A percentile compares a stretch with the other conserved stretches of the same genome.
Conservation (phyloP, 2,113 vertebrate genomes). For the Rhea pennata region DNA sequence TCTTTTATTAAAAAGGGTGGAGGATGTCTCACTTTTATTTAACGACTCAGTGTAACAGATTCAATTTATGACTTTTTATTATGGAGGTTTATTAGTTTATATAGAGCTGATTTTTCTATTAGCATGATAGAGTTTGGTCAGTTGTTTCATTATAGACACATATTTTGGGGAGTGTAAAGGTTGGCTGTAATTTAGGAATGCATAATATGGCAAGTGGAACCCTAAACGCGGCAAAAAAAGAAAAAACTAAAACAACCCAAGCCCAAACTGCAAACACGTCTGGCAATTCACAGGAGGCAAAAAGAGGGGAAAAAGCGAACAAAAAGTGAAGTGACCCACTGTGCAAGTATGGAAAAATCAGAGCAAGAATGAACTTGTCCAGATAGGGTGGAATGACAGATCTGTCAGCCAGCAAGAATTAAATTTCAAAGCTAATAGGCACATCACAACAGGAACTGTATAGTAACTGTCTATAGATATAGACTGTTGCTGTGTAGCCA, state of each 20-base stretch:
- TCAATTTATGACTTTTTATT: slow-evolving; percentile 7
- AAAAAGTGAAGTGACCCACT: not conserved
- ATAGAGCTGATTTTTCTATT: slow-evolving; percentile 4
- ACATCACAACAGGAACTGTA: fast-evolving
- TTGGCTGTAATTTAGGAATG: not conserved
- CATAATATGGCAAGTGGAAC: not conserved
- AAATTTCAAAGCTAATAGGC: not conserved
- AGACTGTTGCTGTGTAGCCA: not conserved
- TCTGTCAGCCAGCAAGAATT: not conserved
- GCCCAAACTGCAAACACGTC: not conserved
- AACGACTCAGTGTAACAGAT: slow-evolving; percentile 23
- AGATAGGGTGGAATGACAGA: not conserved
- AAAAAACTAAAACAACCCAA: not conserved
- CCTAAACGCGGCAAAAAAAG: not conserved
- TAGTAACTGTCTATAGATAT: not conserved
- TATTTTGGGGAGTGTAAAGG: not conserved
- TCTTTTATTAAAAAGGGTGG: slow-evolving; percentile 41
- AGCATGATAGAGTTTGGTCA: not conserved
- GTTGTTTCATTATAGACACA: not conserved
- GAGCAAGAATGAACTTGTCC: not conserved
- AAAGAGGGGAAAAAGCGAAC: not conserved
- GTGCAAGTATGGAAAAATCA: not conserved
- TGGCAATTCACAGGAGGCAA: not conserved
- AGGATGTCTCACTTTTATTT: slow-evolving; percentile 16
- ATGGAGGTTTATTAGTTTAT: slow-evolving; percentile 14